phyloP scores from a whole-genome alignment of 2,888 invertebrate species.

The Tenthredo distinguenda region DNA sequence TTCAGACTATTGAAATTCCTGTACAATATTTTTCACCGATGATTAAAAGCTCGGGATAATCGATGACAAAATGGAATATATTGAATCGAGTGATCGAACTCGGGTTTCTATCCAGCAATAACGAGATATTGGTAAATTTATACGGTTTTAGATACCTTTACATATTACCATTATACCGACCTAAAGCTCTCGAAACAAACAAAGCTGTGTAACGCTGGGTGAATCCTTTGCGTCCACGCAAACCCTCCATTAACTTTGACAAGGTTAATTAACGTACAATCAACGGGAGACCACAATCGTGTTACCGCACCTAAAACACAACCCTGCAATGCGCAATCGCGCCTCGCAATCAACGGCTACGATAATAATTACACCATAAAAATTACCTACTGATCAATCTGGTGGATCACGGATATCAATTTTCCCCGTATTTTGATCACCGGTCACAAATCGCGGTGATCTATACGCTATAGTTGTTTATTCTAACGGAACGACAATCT shows the following conservation, averaged over 20 bases:
- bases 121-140: not conserved
- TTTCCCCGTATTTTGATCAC: not conserved
- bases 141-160: not conserved
- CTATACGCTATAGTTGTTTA: too few species aligned
- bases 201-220: constrained; percentile 34
- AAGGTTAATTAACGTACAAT: constrained; percentile 53
- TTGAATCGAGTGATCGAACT: not conserved
- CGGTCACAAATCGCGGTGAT: too few species aligned
- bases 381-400: not conserved
- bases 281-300: constrained; percentile 51
- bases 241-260: constrained; percentile 53
- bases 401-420: not conserved
- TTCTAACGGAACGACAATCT: not conserved
- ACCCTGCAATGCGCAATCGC: constrained; percentile 51
- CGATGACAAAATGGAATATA: too few species aligned
- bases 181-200: constrained; percentile 17
- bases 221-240: constrained; percentile 50
- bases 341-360: constrained; percentile 29
- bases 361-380: constrained; percentile 7
- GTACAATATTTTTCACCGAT: too few species aligned
- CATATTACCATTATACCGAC: not conserved
- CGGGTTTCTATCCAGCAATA: not conserved
- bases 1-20: too few species aligned
- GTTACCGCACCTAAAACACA: constrained; percentile 52
- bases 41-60: too few species aligned